A percentile compares a stretch with the other conserved stretches of the same genome.
Evolutionary conservation across 2,797 vertebrate species (phyloP).

Genomic region (Syndactyla subalaris): DNA sequence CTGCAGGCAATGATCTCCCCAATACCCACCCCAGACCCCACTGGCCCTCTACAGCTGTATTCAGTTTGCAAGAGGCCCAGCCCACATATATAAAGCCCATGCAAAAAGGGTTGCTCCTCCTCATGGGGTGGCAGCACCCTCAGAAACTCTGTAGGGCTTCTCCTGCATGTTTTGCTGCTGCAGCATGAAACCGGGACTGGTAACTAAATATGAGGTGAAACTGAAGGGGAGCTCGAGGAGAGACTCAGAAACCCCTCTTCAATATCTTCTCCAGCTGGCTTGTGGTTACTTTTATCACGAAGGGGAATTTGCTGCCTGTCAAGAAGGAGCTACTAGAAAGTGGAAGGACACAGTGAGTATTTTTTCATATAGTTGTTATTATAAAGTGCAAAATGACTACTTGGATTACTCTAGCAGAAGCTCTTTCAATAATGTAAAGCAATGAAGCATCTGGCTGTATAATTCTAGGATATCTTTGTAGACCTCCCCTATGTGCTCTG

Average conservation of each 20-base stretch:
- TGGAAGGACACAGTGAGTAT: neutral
- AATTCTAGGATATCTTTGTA: neutral
- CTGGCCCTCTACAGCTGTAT: neutral
- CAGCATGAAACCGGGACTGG: neutral
- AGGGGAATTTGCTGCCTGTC: neutral
- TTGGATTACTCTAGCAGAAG: neutral
- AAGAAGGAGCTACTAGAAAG: neutral
- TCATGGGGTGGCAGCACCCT: neutral
- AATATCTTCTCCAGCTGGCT: neutral
- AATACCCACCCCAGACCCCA: fast-evolving
- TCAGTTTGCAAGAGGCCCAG: neutral
- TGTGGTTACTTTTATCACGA: neutral
- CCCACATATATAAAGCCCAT: neutral
- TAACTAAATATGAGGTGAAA: neutral
- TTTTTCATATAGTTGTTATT: neutral
- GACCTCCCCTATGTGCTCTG: neutral
- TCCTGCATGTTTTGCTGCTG: neutral
- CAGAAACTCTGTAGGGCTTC: neutral
- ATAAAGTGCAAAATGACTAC: neutral
- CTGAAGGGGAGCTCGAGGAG: neutral
- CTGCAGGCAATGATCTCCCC: fast-evolving
- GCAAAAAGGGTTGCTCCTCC: neutral
- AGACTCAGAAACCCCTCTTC: neutral
- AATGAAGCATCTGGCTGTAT: neutral
- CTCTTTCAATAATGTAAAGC: neutral